Evolutionary conservation across 2,888 invertebrate genomes (phyloP), one percentile per base, ranked within the genome.

Genomic region (Scaeva pyrastri): DNA sequence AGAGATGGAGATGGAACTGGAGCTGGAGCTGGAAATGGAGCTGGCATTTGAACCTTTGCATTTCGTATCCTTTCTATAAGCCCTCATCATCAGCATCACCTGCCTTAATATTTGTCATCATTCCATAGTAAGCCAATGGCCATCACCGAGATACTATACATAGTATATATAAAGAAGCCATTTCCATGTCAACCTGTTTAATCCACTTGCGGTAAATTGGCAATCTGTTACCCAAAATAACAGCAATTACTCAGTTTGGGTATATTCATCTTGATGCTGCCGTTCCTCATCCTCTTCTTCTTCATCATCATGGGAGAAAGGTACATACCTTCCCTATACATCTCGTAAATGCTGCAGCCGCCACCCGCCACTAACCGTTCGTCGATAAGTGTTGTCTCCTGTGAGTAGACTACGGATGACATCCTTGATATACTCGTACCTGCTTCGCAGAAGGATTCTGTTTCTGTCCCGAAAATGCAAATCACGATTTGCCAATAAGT

Each of bases 401-500:
- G 43, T 23, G 43, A 26, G 26, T 21, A 56, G 71, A 64, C 64
- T 45, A 31, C 14, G 11, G 56, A 31, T 50, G 41, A 83, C 26
- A 68, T 36, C 73, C 52, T 31, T 60, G 64, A 64, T 64, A 71
- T 55, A 43, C 12, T 71, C 43, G 43, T 41, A 12, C 41, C 41
- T 50, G 31, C 62, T 50, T 19, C 21, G 12, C 6, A 6, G 39
- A 39, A 56, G 10, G 26, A 16, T 7, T 21, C 1, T 23, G 14
- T 26, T 26, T 26, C n/a, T 56, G 68, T 56, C 80, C 77, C 68
- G 66, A 77, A 66, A 66, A 88, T 88, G 88, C 88, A 82, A 88
- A 82, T 85, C 88, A 88, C 88, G 88, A 88, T 88, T 88, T 88
- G 86, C 88, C 88, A 88, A 88, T 88, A 88, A 88, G 87, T 88